A percentile compares a stretch with the other conserved stretches of the same genome.
Conservation (phyloP, 2,888 invertebrate genomes). For the Pegoplata infirma region DNA sequence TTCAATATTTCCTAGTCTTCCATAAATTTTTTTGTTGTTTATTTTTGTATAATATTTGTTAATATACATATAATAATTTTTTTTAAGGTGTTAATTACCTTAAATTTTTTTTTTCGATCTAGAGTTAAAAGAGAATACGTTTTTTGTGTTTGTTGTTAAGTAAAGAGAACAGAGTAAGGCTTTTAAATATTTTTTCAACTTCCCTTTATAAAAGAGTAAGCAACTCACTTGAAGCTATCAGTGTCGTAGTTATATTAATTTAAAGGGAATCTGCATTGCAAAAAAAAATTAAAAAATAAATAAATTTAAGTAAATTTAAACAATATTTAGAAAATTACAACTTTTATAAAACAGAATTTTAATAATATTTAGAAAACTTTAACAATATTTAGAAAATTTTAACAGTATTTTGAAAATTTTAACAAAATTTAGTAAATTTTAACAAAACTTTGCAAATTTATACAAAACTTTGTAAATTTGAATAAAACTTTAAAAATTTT, state of each 20-base stretch:
- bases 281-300: too few species aligned
- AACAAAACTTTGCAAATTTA: too few species aligned
- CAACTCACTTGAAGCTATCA: neutral
- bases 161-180: neutral
- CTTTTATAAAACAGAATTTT: too few species aligned
- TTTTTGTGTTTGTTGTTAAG: neutral
- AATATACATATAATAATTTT: neutral
- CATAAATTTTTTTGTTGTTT: slow-evolving; percentile 23
- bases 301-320: too few species aligned
- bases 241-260: neutral
- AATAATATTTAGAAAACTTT: too few species aligned
- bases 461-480: too few species aligned
- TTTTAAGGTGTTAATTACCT: slow-evolving; percentile 2
- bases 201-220: slow-evolving; percentile 7
- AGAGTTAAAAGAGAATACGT: neutral
- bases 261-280: too few species aligned
- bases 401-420: too few species aligned
- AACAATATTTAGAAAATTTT: too few species aligned
- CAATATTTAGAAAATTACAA: too few species aligned
- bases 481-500: too few species aligned
- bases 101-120: neutral
- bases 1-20: slow-evolving; percentile 53
- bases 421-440: too few species aligned
- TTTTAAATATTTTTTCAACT: neutral
- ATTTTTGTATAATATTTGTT: slow-evolving; percentile 7